These are phyloP conservation scores for Pharmacophagus antenor DNA, from an alignment of 2,888 invertebrate genomes.

Conservation along the genomic window DNA sequence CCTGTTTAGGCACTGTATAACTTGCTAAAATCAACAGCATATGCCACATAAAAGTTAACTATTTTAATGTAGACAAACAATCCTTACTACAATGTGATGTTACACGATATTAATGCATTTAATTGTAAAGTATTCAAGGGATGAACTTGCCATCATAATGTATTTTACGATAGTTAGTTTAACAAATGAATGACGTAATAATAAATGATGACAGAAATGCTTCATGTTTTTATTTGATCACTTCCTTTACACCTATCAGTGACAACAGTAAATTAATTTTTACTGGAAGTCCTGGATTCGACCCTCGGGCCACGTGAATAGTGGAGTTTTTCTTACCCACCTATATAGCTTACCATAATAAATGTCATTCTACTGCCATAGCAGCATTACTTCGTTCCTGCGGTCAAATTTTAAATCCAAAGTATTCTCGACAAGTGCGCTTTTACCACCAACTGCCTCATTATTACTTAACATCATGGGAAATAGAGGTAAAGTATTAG, in stretches of 20 bases:
- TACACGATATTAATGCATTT: conserved; percentile 28
- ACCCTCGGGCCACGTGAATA: too few relatives aligned
- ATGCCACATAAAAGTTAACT: conserved; percentile 29
- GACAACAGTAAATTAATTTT: too few relatives aligned
- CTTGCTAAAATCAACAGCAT: conserved; percentile 8
- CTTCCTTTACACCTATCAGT: background rate
- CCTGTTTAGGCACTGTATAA: background rate
- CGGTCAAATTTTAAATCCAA: too few relatives aligned
- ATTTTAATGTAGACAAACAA: conserved; percentile 31
- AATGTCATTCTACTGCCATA: too few relatives aligned
- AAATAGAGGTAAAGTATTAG: too few relatives aligned
- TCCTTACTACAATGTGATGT: conserved; percentile 12
- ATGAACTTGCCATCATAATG: conserved; percentile 41
- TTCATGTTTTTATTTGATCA: background rate
- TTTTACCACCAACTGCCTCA: too few relatives aligned
- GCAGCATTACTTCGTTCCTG: too few relatives aligned
- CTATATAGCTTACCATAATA: too few relatives aligned
- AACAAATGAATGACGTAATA: conserved; percentile 30
- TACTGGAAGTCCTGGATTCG: too few relatives aligned
- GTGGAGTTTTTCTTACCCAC: too few relatives aligned
- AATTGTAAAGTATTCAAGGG: conserved; percentile 20
- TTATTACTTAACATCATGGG: too few relatives aligned
- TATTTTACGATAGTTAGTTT: conserved; percentile 35
- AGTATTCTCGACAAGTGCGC: too few relatives aligned
- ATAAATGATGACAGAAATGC: conserved; percentile 28